Base-by-base conservation (phyloP, 2,888 invertebrate species). In the Lomographa bimaculata region DNA sequence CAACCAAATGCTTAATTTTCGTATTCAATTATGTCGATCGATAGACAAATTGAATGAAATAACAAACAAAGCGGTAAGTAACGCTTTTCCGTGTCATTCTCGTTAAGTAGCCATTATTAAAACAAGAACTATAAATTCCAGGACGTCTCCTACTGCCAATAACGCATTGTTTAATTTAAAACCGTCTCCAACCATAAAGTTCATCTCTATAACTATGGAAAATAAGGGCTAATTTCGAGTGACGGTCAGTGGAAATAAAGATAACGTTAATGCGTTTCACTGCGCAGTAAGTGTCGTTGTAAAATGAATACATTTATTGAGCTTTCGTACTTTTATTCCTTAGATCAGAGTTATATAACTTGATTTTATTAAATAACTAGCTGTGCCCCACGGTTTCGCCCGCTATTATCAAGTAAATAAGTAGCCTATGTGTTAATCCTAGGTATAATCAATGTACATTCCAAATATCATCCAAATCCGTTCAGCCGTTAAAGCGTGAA, bases 241-340 rank as follows among this genome's bases (percentile, higher is more conserved):
- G 21, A 7, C 1, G 7, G n/a, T 20, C 2, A 5, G 12, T 11
- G 8, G 5, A 21, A 17, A 27, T 21, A 28, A 24, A 37, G 23
- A 24, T 29, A 24, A 24, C 18, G 11, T 11, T 6, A 16, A 37
- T 29, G 19, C 26, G 12, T 29, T 24, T 18, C 28, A 24, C 50
- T 48, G 18, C 7, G 8, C 27, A 16, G 17, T 54, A 43, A 45
- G 39, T 43, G 46, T 50, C 46, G 51, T 45, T 59, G 52, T 53
- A 45, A 58, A 55, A 57, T 42, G 9, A 29, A 23, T 14, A 12
- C 48, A 48, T 45, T 38, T 50, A 51, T 46, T 12, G 41, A 44
- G 46, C 28, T 30, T 46, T 54, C 54, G 49, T 45, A 23, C 38
- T 28, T 27, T n/a, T 21, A 9, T 9, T 14, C n/a, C n/a, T 43